Evolutionary conservation across 2,888 invertebrate species (phyloP), one percentile per base, ranked within the genome.

Genomic region (Euproctis similis): DNA sequence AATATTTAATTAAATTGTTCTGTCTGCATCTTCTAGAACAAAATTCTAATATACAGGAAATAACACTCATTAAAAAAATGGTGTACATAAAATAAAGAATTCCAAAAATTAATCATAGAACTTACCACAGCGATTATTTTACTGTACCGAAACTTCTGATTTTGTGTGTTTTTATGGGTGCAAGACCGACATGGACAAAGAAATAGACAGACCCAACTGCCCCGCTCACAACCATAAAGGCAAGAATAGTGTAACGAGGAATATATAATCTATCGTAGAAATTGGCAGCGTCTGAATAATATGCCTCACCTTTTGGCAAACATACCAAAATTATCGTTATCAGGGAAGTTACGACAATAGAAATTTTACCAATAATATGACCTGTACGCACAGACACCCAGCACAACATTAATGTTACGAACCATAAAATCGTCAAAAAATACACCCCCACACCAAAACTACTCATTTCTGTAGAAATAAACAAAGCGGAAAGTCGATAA

Each of bases 401-500:
- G 51, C 90, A 90, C 46, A 90, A 59, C 48, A 90, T 58, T 19
- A 89, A 69, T 16, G 90, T 87, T 32, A 87, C 51, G 43, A 87
- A 80, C 91, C 92, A 92, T 46, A 90, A 61, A 33, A 87, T 69
- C 37, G 89, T 78, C 53, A 92, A 68, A 48, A 90, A 76, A 61
- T 91, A 89, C 36, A 91, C 80, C 46, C 91, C 91, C 41, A 89
- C 72, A 55, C 91, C 91, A 51, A 90, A 73, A 84, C 58, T 66
- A 66, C 60, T 55, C 80, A 81, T 81, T 46, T 45, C 34, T 38
- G 26, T 34, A 42, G 39, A 31, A 39, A 39, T 45, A 48, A 47
- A 47, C 39, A 50, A 46, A 34, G 46, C 42, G 30, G 21, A 42
- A 28, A 30, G 33, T 41, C 39, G 45, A 44, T 39, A 40, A 35